Evolutionary conservation across 2,888 invertebrate species (phyloP), one percentile per base, ranked within the genome.

Genomic region (Cryptocheilus praepositus): DNA sequence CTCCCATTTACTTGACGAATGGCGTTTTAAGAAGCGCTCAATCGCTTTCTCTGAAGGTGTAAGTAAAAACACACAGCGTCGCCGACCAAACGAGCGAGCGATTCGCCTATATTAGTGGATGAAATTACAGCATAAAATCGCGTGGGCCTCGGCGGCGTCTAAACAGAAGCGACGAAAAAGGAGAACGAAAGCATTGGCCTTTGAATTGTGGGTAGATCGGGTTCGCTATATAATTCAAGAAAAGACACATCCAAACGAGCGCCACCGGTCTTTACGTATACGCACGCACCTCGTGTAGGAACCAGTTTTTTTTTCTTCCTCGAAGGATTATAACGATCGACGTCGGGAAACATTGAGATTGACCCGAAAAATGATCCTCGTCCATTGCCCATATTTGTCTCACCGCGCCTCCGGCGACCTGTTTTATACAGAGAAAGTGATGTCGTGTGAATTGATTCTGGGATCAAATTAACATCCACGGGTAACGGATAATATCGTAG

Each of bases 191-290:
- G 36, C 74, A 69, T 61, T 60, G 59, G 58, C 71, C 57, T 55
- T 64, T 59, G 70, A 62, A 67, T 57, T 44, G 58, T 61, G 64
- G 54, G 69, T 76, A 61, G 69, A 56, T 62, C 60, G 72, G 61
- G 60, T 74, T 36, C 70, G 60, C 61, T 51, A 54, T 45, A 56
- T 80, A 79, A 79, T 81, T 73, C 64, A 61, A 62, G 64, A 67
- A 61, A 64, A 66, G 73, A 79, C 73, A 76, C 70, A 64, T 19
- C 45, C 69, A 51, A 55, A 49, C 52, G 43, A 56, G 62, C 61
- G 81, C 82, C 82, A 77, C 81, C 70, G 79, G 82, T 80, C 79
- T 82, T 83, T 70, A 57, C 46, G 8, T 55, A 8, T 21, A 60
- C 66, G 55, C 58, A 52, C 61, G 58, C 52, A 62, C 62, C 67